These are phyloP conservation scores for Gambusia holbrooki DNA, from an alignment of 2,113 vertebrate species.

Conservation along the genomic window DNA sequence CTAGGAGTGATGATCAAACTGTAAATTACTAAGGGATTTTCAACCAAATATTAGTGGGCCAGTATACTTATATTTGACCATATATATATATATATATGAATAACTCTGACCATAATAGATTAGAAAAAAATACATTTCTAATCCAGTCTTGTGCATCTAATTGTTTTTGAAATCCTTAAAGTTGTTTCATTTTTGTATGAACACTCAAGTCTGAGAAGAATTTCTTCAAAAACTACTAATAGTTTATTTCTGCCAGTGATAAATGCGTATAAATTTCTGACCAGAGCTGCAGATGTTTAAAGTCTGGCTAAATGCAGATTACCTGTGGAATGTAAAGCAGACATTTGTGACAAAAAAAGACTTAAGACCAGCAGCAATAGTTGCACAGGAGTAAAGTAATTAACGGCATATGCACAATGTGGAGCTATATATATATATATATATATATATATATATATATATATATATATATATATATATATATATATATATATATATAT, in stretches of 20 bases:
- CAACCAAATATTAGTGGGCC: no score
- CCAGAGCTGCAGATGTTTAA: neutral
- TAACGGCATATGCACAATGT: neutral
- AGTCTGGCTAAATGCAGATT: conserved; percentile 24
- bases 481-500: no score
- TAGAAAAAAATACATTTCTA: neutral
- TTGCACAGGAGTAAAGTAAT: conserved; percentile 33
- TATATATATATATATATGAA: no score
- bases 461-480: neutral
- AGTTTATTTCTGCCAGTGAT: neutral
- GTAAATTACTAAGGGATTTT: neutral
- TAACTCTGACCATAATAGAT: neutral
- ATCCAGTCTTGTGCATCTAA: neutral
- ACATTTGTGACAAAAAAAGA: conserved; percentile 33
- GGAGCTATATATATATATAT: neutral
- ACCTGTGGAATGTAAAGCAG: neutral
- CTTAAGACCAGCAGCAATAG: conserved; percentile 41
- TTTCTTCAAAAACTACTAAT: no score
- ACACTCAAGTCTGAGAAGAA: neutral
- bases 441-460: no score
- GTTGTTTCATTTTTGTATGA: neutral
- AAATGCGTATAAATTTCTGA: neutral
- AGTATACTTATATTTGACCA: neutral
- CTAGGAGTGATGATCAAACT: neutral
- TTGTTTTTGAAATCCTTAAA: neutral